Conservation (phyloP, 2,888 invertebrate species). For the Caenorhabditis sp. region DNA sequence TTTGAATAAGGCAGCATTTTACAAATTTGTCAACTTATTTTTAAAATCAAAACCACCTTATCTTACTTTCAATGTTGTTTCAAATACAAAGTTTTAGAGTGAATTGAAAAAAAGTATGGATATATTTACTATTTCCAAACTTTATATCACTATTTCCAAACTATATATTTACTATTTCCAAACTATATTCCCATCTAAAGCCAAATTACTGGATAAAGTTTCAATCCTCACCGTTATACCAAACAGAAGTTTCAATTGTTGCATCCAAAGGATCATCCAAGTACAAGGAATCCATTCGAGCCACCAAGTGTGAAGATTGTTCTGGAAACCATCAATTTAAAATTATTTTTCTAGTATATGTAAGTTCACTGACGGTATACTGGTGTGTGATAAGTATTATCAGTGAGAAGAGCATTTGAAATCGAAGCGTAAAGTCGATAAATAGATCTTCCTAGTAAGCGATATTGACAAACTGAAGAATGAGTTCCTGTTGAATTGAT, state of each 20-base stretch:
- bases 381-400: constrained; percentile 48
- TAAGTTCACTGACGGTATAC: constrained; percentile 30
- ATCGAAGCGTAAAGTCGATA: constrained; percentile 54
- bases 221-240: constrained; percentile 35
- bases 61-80: too few relatives aligned
- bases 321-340: too few relatives aligned
- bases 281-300: constrained; percentile 43
- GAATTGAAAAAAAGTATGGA: too few relatives aligned
- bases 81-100: too few relatives aligned
- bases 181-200: too few relatives aligned
- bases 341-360: not conserved
- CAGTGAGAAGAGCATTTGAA: constrained; percentile 41
- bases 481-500: constrained; percentile 24
- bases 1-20: too few relatives aligned
- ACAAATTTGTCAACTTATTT: too few relatives aligned
- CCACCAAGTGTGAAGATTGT: constrained; percentile 52
- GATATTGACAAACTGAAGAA: constrained; percentile 53
- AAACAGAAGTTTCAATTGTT: constrained; percentile 38
- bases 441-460: constrained; percentile 46
- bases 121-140: too few relatives aligned
- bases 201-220: too few relatives aligned
- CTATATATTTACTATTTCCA: too few relatives aligned
- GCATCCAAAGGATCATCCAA: constrained; percentile 43
- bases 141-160: too few relatives aligned
- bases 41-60: too few relatives aligned